Percentiles rank a stretch among this genome's conserved stretches.
These are phyloP conservation scores for Aplysina aerophoba DNA, from an alignment of 37 sponge, comb jelly and placozoan genomes.

Conservation along the genomic window DNA sequence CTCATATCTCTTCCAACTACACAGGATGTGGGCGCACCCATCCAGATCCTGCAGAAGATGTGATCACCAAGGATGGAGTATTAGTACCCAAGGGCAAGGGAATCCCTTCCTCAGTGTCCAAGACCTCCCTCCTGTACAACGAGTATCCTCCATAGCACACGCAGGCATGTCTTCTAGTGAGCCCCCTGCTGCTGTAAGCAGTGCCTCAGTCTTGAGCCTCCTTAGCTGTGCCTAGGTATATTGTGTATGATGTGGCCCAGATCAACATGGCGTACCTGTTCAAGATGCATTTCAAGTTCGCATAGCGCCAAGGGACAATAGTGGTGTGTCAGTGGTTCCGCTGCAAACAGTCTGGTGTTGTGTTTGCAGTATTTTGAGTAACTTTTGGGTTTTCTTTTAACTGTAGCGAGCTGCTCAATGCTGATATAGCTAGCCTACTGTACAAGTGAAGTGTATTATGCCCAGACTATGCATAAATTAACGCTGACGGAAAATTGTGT, in stretches of 20 bases:
- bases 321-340: too few relatives aligned
- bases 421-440: too few relatives aligned
- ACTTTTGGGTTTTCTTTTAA: too few relatives aligned
- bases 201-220: neutral
- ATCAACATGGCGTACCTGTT: slow-evolving; percentile 89
- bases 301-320: neutral
- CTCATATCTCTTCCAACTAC: neutral
- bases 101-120: neutral
- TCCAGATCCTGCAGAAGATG: slow-evolving; percentile 67
- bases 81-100: slow-evolving; percentile 82
- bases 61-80: slow-evolving; percentile 53
- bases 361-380: too few relatives aligned
- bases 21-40: slow-evolving; percentile 63
- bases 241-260: slow-evolving; percentile 99
- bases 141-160: slow-evolving; percentile 93
- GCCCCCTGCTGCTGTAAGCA: neutral
- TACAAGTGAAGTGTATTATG: too few relatives aligned
- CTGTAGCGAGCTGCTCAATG: too few relatives aligned
- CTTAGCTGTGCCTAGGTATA: slow-evolving; percentile 61
- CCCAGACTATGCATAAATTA: too few relatives aligned
- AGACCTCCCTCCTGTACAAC: slow-evolving; percentile 92
- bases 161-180: too few relatives aligned
- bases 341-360: too few relatives aligned
- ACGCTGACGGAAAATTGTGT: too few relatives aligned
- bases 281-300: slow-evolving; percentile 88